Percentiles rank a stretch among this genome's conserved stretches.
Evolutionary conservation across 2,113 vertebrate genomes (phyloP).

Genomic region (Elephas maximus): DNA sequence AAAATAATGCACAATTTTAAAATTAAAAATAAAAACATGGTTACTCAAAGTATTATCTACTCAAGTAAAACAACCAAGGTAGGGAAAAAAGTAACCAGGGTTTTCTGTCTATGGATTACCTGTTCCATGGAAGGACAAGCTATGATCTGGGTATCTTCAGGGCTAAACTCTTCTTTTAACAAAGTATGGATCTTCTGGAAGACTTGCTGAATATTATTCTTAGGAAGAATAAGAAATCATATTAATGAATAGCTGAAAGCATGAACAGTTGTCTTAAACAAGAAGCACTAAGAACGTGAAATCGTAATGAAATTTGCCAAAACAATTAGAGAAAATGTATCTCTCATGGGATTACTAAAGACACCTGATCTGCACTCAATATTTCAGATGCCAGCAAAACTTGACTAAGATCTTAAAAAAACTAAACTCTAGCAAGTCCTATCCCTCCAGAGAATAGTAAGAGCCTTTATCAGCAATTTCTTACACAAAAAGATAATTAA

Average conservation of each 20-base stretch:
- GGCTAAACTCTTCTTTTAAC: slow-evolving; percentile 96
- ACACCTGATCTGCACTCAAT: neutral
- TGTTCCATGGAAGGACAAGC: slow-evolving; percentile 98
- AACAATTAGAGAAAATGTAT: slow-evolving; percentile 7
- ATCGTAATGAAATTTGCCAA: slow-evolving; percentile 19
- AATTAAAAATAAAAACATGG: slow-evolving; percentile 65
- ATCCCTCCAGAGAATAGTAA: neutral
- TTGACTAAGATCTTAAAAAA: neutral
- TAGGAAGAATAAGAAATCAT: slow-evolving; percentile 75
- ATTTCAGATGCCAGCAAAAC: slow-evolving; percentile 50
- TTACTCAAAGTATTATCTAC: slow-evolving; percentile 24
- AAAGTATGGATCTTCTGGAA: slow-evolving; percentile 96
- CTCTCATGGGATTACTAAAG: slow-evolving; percentile 52
- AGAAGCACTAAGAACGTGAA: neutral
- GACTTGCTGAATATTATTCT: slow-evolving; percentile 98
- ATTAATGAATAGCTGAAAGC: neutral
- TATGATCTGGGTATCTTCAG: slow-evolving; percentile 97
- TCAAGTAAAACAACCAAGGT: slow-evolving; percentile 29
- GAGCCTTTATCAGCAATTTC: slow-evolving; percentile 47
- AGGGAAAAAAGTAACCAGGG: neutral
- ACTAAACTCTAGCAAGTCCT: slow-evolving; percentile 41
- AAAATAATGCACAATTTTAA: slow-evolving; percentile 23
- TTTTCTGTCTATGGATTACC: slow-evolving; percentile 86
- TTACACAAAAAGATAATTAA: slow-evolving; percentile 65
- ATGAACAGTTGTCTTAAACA: neutral